Conservation (phyloP, 2,113 vertebrate genomes). For the Nycticorax nycticorax region DNA sequence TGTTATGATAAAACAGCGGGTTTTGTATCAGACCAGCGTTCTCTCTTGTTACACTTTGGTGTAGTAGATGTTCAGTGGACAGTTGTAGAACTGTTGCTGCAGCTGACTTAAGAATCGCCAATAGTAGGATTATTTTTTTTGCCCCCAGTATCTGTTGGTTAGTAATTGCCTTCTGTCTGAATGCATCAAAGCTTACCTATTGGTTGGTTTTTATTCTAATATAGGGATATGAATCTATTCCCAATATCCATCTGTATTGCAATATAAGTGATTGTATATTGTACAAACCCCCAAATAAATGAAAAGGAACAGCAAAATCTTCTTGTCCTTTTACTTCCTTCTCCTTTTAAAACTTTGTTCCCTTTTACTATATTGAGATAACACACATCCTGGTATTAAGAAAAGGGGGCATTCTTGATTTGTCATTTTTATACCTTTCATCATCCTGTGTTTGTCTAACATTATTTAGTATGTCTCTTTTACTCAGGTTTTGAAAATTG, state of each 20-base stretch:
- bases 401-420: background rate
- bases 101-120: background rate
- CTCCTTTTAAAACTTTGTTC: background rate
- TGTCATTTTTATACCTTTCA: background rate
- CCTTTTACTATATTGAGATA: background rate
- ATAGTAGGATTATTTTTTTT: background rate
- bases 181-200: background rate
- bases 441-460: background rate
- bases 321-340: background rate
- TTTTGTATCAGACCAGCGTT: background rate
- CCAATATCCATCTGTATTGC: background rate
- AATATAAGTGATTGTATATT: background rate
- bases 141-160: background rate
- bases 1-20: rapidly evolving
- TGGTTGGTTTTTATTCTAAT: background rate
- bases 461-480: background rate
- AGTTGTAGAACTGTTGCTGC: background rate
- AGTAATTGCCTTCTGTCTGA: background rate
- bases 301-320: background rate
- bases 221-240: background rate
- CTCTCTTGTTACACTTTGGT: background rate
- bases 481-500: background rate
- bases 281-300: background rate
- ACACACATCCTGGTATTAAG: background rate
- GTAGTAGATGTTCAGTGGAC: background rate